Base-by-base conservation (phyloP, 1,140 invertebrate species). In the Rhagoletis zephyria region DNA sequence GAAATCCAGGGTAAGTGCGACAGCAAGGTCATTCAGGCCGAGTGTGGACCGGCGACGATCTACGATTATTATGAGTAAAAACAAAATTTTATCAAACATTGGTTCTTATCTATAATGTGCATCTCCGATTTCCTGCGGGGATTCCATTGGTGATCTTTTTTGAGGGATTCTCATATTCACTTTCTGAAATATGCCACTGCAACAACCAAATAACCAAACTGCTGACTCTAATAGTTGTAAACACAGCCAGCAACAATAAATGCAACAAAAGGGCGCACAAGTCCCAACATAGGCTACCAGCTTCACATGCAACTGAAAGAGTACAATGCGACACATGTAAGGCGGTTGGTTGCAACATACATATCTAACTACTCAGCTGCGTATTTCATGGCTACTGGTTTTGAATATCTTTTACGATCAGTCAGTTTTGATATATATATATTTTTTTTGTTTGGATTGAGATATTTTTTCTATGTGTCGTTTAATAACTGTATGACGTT, bases 381-480 rank as follows among this genome's bases (percentile, higher is more conserved):
- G 45, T 30, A 74, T 60, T 77, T 74, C 42, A 45, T 45, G 40
- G 86, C 86, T 87, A 87, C 86, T 87, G 86, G 86, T 87, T 87
- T 87, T 87, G 86, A 77, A 61, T 70, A 61, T 87, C 64, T 19
- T 30, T 70, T 59, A 87, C 86, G 30, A 60, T 60, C 42, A 30
- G 51, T 67, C 61, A 51, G 48, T 67, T 87, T 51, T 87, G 63
- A 19, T 87, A 19, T 51, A 42, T 61, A 16, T 56, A 85, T 59
- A 1, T 45, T n/a, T 85, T 30, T 3, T 16, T 42, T 51, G 12
- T n/a, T n/a, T 86, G n/a, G n/a, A 19, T 19, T 48, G 1, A 12
- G n/a, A 40, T 42, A n/a, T 19, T 5, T 14, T 14, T 10, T 42
- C 74, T 48, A 30, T 3, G 74, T 30, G 16, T 74, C 45, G 70